Evolutionary conservation across 2,888 invertebrate genomes (phyloP), one percentile per base, ranked within the genome.

Genomic region (Hydropsyche betteni): DNA sequence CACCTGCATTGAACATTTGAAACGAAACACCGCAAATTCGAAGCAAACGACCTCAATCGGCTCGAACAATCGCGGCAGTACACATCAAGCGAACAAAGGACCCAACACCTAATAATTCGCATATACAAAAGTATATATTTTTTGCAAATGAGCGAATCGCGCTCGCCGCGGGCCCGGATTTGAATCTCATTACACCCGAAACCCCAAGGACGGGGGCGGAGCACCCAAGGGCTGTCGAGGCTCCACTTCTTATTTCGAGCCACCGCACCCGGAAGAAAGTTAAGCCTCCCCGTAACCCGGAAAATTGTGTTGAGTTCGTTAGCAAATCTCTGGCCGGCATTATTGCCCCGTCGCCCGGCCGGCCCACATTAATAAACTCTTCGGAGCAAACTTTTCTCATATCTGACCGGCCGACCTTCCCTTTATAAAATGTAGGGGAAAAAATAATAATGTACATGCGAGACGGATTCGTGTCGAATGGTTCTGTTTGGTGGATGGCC

Each of bases 351-450:
- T 55, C 71, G 69, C 69, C 70, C 33, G 7, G 34, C 36, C 70
- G 53, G 34, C 14, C 61, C 69, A 69, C 77, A 75, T 75, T 77
- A 77, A 77, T 75, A 75, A 77, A 77, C 75, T 77, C 75, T 77
- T 77, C 73, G 2, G 24, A 55, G 73, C 58, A 77, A 76, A 77
- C 77, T 77, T 77, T 77, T 77, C 77, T 77, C 77, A 77, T 77
- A 77, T 77, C 77, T 24, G 24, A 24, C 24, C 24, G 24, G 24
- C 24, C 24, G 24, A 24, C 1, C 24, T 24, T 24, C 24, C 24
- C 24, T 24, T 24, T 24, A 2, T 24, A 10, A 44, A 44, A 44
- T 10, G 3, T 10, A 44, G 1, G 44, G 44, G 10, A 44, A 44
- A 44, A 0, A 44, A 44, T 44, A 44, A 44, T 44, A 10, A 24